Evolutionary conservation across 2,113 vertebrate species (phyloP).

Genomic region (Cathartes aura): DNA sequence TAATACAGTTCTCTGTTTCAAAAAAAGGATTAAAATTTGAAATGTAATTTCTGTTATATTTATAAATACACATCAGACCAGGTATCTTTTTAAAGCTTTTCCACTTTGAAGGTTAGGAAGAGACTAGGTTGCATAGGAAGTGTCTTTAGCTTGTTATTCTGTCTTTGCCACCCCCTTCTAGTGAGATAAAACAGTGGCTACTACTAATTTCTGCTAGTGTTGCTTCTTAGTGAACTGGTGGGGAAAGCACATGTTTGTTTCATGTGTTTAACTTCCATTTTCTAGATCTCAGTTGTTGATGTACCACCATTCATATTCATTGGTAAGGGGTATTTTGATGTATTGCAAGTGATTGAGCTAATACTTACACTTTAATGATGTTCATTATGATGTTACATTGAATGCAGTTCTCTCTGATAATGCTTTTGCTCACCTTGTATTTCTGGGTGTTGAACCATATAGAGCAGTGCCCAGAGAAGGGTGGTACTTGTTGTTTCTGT

Average conservation of each 20-base stretch:
- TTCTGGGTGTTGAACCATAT: slow-evolving; percentile 71
- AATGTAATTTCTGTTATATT: neutral
- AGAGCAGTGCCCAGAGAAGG: slow-evolving; percentile 76
- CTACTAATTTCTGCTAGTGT: neutral
- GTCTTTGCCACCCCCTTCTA: neutral
- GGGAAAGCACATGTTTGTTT: neutral
- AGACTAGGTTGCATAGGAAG: neutral
- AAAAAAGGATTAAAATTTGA: neutral
- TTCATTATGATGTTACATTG: neutral
- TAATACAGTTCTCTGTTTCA: neutral
- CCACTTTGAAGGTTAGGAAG: neutral
- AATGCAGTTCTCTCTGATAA: neutral
- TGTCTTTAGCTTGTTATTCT: neutral
- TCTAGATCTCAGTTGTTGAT: neutral
- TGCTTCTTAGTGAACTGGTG: neutral
- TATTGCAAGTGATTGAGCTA: neutral
- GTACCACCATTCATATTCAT: neutral
- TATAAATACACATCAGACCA: neutral
- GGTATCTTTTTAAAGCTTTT: neutral
- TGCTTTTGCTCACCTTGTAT: slow-evolving; percentile 66
- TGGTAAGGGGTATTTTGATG: neutral
- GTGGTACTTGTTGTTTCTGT: slow-evolving; percentile 75
- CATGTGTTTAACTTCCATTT: neutral
- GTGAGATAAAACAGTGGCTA: neutral
- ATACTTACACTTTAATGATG: neutral